Evolutionary conservation across 2,797 vertebrate genomes (phyloP).

Genomic region (Dendrocincla fuliginosa): DNA sequence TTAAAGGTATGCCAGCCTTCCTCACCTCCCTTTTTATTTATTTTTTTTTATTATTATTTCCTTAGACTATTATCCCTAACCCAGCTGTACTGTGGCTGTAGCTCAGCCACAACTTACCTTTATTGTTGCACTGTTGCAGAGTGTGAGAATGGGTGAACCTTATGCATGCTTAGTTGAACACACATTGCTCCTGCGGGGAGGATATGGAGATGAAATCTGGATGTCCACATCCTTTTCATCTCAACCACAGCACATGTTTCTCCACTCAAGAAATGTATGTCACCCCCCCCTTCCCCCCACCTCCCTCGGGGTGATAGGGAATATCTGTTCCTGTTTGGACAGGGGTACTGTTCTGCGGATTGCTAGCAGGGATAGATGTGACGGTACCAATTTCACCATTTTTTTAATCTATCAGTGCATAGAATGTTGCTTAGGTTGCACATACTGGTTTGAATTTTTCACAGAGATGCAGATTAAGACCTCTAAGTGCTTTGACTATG

Average conservation of each 20-base stretch:
- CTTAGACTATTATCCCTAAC: neutral
- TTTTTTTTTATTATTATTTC: neutral
- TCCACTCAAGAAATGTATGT: accelerated
- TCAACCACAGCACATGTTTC: neutral
- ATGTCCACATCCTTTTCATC: neutral
- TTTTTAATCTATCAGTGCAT: neutral
- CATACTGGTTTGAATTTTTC: neutral
- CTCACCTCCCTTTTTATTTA: neutral
- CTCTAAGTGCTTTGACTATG: neutral
- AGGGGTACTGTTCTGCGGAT: neutral
- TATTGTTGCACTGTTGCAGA: neutral
- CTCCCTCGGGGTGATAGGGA: neutral
- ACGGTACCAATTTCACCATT: accelerated
- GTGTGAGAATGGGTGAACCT: neutral
- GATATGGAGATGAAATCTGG: neutral
- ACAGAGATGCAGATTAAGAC: neutral
- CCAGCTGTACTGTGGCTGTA: neutral
- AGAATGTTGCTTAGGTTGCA: neutral
- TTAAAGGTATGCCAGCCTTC: neutral
- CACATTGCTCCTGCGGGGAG: neutral
- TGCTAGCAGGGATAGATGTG: neutral
- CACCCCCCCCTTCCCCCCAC: no score
- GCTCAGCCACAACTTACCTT: neutral
- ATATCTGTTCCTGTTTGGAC: neutral
- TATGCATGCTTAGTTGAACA: neutral